Base-by-base conservation (phyloP, 2,797 vertebrate genomes). In the Helarctos malayanus region DNA sequence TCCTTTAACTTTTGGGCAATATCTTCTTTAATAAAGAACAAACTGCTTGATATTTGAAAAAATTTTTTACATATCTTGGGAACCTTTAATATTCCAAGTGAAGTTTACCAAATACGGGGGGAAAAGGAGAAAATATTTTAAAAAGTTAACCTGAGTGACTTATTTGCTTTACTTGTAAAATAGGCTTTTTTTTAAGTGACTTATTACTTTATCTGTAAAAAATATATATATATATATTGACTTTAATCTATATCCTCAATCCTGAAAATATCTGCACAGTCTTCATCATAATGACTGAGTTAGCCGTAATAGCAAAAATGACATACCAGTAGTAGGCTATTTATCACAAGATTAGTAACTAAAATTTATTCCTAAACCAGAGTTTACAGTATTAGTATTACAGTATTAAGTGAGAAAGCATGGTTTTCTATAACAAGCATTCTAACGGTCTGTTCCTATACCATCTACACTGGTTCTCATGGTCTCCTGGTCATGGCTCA, bases 101-200 rank as follows among this genome's bases (percentile, higher is more conserved):
- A 6, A 41, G 41, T 41, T 41, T 41, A 41, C 38, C 38, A 38
- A 38, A 38, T 38, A 38, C 5, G 41, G 41, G 41, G 41, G 4
- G 6, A 41, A 41, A 41, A 41, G 41, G 41, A 81, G 38, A 54
- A 78, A 71, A 52, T 25, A 47, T 82, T 94, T 94, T 91, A 38
- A 23, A 47, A 95, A 93, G 19, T 68, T 89, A 84, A 59, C 3
- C 27, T 89, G 38, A 14, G 25, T 79, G 35, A 79, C 29, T 32
- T 76, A 27, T 16, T 94, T 56, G 86, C 35, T 41, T 90, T 68
- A 47, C 47, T 89, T 84, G 47, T 65, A 49, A 96, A 95, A 89
- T n/a, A 52, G 73, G 16, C 29, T 52, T 49, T 80, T 79, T 87
- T 47, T 69, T 5, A 7, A 81, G 18, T 25, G 61, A 56, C 35